Base-by-base conservation (phyloP, 2,113 vertebrate species). In the Acrocephalus arundinaceus region DNA sequence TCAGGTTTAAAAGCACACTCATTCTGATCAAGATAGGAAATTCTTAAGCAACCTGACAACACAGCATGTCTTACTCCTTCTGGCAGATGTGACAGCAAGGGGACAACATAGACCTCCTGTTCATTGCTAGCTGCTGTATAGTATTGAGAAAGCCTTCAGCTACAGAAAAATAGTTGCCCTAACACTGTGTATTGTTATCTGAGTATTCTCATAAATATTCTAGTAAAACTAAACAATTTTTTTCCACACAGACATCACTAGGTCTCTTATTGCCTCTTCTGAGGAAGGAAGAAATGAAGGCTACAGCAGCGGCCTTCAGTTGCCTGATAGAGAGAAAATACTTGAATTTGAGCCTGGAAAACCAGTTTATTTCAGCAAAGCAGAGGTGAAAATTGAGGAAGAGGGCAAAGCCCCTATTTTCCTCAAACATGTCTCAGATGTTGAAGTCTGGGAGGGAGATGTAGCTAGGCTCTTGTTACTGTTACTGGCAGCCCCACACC, bases 311-410 rank as follows among this genome's bases (percentile, higher is more conserved):
- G 76, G 97, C 89, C 97, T 99, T 97, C 98, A 97, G 66, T 98
- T 99, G 96, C 93, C 97, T 89, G 92, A 98, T 71, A 98, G 94
- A 98, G 95, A 98, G 31, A 98, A 98, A 99, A 99, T 98, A 98
- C 98, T 99, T 99, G 99, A 99, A 98, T 98, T 98, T 98, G 97
- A 98, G 94, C 98, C 99, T 99, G 99, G 98, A 96, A 91, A 98
- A 87, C 97, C 98, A 97, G 95, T 92, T 96, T 98, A 98, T 95
- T 98, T 98, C 88, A 98, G 96, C 83, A 97, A 97, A 94, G 96
- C 97, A 92, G 97, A 98, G 93, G 97, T 97, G 70, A 97, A 98
- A 98, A 98, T 96, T 75, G 98, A 99, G 96, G 98, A 98, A 8
- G 89, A 54, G 31, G 93, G 89, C 51, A 95, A 52, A 85, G 90